Evolutionary conservation across 1,140 invertebrate species (phyloP), one percentile per base, ranked within the genome.

Genomic region (Popillia japonica): DNA sequence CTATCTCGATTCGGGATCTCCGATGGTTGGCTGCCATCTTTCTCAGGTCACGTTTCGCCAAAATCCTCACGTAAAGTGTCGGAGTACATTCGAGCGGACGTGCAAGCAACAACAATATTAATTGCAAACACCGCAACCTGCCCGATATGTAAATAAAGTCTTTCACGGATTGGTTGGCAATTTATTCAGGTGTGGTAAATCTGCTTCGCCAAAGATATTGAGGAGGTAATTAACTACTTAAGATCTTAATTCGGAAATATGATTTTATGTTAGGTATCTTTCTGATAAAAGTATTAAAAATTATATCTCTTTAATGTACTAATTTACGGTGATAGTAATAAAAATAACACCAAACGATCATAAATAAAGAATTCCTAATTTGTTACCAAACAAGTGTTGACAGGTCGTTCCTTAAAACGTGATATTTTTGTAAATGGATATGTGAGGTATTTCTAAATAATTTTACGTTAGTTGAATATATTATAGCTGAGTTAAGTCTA

Each of bases 121-220:
- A 68, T 68, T 68, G 22, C 61, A 22, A 17, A 55, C 48, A 17
- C 6, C 48, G 17, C 48, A 17, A 17, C 48, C 22, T 68, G 8
- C 27, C 27, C 61, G 61, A 68, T 34, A 68, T 68, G 61, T 68
- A 68, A 68, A 68, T 68, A 68, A 68, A 68, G 27, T 34, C 61
- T 27, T 27, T 20, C 22, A 22, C 48, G 14, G 17, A 17, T 55
- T 55, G 48, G 48, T 17, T 14, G 17, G 17, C 48, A 17, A 55
- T 55, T 55, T 17, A 55, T 55, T 34, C 48, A 55, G 17, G 48
- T n/a, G n/a, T 4, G 4, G 27, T 34, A 34, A 34, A 34, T 34
- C 27, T 34, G 27, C 4, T 34, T 34, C 4, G 4, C 27, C 1
- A 34, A 34, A 34, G 1, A 4, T 34, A 34, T 34, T 2, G 27